Evolutionary conservation across 1,140 invertebrate species (phyloP).

Genomic region (Drosophila nasuta): DNA sequence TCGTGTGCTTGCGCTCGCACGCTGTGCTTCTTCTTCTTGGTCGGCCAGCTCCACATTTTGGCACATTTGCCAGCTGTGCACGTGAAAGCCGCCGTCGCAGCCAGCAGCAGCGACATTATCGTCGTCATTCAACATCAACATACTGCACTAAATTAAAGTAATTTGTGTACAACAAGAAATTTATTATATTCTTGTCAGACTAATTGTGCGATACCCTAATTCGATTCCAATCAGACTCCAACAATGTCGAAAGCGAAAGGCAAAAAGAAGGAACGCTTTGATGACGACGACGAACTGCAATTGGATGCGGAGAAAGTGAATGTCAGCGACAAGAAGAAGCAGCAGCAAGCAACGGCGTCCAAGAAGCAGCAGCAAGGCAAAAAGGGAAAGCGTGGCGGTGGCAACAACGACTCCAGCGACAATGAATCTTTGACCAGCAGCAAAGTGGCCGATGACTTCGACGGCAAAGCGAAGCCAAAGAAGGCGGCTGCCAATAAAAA

Average conservation of each 20-base stretch:
- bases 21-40: conserved; percentile 13
- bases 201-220: too few species aligned
- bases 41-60: conserved; percentile 30
- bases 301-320: conserved; percentile 73
- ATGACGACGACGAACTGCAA: conserved; percentile 87
- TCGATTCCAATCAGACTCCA: conserved; percentile 1
- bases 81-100: conserved; percentile 58
- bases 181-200: too few species aligned
- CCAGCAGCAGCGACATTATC: conserved; percentile 9
- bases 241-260: conserved; percentile 87
- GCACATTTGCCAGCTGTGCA: conserved; percentile 70
- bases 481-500: conserved; percentile 66
- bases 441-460: conserved; percentile 85
- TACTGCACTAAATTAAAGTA: conserved; percentile 7
- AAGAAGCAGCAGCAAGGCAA: conserved; percentile 56
- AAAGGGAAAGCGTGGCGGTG: conserved; percentile 73
- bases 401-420: conserved; percentile 73
- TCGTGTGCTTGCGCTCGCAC: conserved; percentile 18
- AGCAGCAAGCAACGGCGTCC: conserved; percentile 11
- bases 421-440: conserved; percentile 55
- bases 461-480: conserved; percentile 73
- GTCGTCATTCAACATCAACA: background rate
- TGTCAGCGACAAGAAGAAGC: conserved; percentile 68
- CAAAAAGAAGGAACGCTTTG: conserved; percentile 87
- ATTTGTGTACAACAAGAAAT: background rate